Base-by-base conservation (phyloP, 1,140 invertebrate genomes). In the Drosophila kanapiae region DNA sequence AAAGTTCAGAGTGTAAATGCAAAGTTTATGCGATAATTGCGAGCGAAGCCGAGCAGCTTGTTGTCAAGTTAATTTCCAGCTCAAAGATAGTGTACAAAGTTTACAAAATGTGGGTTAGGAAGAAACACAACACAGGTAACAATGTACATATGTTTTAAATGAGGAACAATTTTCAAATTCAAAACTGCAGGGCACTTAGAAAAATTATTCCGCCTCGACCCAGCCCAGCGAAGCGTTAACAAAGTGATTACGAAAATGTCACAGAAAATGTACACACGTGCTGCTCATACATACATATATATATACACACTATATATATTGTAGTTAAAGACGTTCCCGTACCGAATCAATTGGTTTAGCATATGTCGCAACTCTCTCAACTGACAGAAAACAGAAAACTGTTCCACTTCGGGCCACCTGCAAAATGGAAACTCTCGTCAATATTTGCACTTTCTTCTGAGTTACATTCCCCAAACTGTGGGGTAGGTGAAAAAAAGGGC, bases 1-100 rank as follows among this genome's bases (percentile, higher is more conserved):
- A 72, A 84, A 80, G 84, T 88, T 88, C 84, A 81, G 49, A 84
- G 84, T 88, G 84, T 88, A 88, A 87, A 84, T 78, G 77, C 67
- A 49, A 84, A 75, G 67, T 80, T 87, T 63, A 87, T 81, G 76
- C 23, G 76, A 78, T 78, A 78, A 78, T 78, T 78, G 65, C 56
- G 27, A 61, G 49, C 45, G 9, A 9, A 38, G 35, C 10, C 16
- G n/a, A 35, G 49, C 49, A 62, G 74, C 56, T 70, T 45, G 38
- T 57, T 31, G 48, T 51, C 62, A 59, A 76, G 78, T 63, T 62
- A 58, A 76, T 59, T 60, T 38, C 16, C 37, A 60, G 14, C 35
- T 40, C 14, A 14, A 3, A 40, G 63, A 77, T 45, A 45, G 35
- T 42, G 54, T 35, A 18, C 37, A 45, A 78, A 77, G 56, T 53